Evolutionary conservation across 2,113 vertebrate species (phyloP), one percentile per base, ranked within the genome.

Genomic region (Spizaetus ornatus): DNA sequence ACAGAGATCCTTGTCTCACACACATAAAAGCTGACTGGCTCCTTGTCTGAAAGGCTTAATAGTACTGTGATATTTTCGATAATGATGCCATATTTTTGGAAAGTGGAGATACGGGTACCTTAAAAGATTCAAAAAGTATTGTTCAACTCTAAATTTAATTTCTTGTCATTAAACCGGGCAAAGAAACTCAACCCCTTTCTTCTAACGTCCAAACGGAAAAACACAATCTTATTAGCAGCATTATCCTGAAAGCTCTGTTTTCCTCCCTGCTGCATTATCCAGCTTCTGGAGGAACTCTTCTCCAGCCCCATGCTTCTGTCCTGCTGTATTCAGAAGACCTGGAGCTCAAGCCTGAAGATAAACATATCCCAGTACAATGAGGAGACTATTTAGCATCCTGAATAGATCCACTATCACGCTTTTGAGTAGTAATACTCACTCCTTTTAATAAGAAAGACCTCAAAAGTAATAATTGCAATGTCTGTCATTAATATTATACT

Each of bases 241-340:
- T 88, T 94, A 94, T 47, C 53, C 71, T 95, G 78, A 94, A 94
- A 95, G 93, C 63, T 92, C 76, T 83, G 58, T 59, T 86, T 94
- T 74, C 65, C 36, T 95, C 58, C 40, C 38, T 90, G 84, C 45
- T 90, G 81, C 74, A 81, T 88, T 83, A 93, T 38, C 42, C 53
- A 96, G 58, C 53, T 93, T 80, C 85, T 93, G 79, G 14, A 86
- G 36, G 62, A 92, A 79, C 69, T 47, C 42, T 72, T 82, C 61
- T 70, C 45, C 43, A 86, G 82, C n/a, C n/a, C 59, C 53, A 3
- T 36, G 32, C 14, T 87, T 89, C 25, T 87, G 45, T 73, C 26
- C 22, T 73, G 31, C 55, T 88, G 62, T 18, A 55, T 82, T 80
- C 71, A 77, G 71, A 87, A 70, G 63, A 82, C 59, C 36, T 74